Evolutionary conservation across 1,140 invertebrate species (phyloP), one percentile per base, ranked within the genome.

Genomic region (Zaprionus africanus): DNA sequence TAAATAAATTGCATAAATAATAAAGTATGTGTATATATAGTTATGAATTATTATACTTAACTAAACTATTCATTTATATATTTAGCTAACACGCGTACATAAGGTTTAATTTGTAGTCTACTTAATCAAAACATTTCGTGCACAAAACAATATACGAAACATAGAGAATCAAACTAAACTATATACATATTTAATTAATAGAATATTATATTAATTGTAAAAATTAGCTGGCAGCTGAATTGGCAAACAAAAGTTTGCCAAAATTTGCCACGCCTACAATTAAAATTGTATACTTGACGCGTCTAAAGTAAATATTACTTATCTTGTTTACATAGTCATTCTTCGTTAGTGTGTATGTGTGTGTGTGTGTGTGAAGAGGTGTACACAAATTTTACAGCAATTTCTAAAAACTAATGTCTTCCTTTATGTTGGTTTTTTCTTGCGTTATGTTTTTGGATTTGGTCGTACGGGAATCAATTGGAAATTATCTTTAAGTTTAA

Each of bases 291-390:
- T 46, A 46, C 41, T 46, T 46, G 41, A 46, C 41, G 41, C 41
- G 41, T 68, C 63, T 68, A 77, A 90, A 88, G 81, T 88, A 88
- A 88, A 90, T 88, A 88, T 88, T 90, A 88, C 85, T 90, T 88
- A 77, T 82, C 53, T 57, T 41, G 69, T 31, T 36, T 76, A 78
- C 62, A 76, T 81, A 88, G 84, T 88, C 84, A 81, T 73, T 80
- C 61, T 73, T 68, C 67, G 67, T 78, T 60, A 67, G 49, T 78
- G 51, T 64, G 38, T 68, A 22, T 38, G 28, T 28, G 28, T 26
- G 1, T 6, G 36, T 57, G 19, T 19, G 24, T 71, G 49, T 70
- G 17, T 46, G 15, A 26, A 63, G 56, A 68, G 67, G 34, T 63
- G 54, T 59, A 51, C 78, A 80, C 73, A 78, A 76, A 78, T 67